Percentiles rank a stretch among this genome's conserved stretches.
Evolutionary conservation across 2,113 vertebrate species (phyloP).

Genomic region (Myotis brandtii): DNA sequence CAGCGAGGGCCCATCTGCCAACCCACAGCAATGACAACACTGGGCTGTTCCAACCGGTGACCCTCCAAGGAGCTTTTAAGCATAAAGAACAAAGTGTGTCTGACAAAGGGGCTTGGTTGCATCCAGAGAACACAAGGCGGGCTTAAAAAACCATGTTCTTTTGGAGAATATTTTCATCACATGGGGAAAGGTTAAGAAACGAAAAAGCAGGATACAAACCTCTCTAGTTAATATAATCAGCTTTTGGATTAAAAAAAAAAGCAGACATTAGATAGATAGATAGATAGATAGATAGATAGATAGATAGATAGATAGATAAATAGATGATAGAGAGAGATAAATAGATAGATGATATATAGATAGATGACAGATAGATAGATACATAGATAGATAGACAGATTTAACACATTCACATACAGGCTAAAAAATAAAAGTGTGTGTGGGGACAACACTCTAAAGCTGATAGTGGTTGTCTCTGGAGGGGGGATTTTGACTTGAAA

Average conservation of each 20-base stretch:
- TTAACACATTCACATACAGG: neutral
- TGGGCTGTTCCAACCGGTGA: constrained; percentile 65
- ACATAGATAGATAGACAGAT: neutral
- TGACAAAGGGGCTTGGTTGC: constrained; percentile 60
- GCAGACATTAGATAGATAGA: neutral
- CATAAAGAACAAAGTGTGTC: constrained; percentile 72
- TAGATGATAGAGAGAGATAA: no score
- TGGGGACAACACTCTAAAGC: neutral
- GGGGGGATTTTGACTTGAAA: neutral
- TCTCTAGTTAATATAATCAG: constrained; percentile 17
- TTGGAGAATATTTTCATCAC: constrained; percentile 48
- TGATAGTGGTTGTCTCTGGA: neutral
- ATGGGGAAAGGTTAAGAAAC: constrained; percentile 47
- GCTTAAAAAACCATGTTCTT: constrained; percentile 53
- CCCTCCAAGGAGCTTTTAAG: constrained; percentile 64
- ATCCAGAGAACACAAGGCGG: neutral
- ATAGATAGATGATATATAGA: neutral
- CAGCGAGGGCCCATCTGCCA: constrained; percentile 77
- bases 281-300: neutral
- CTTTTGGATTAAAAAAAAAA: neutral
- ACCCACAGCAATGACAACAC: constrained; percentile 77
- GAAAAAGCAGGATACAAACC: constrained; percentile 42
- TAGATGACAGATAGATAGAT: no score
- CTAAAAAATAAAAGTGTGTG: neutral
- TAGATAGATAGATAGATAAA: neutral